Base-by-base conservation (phyloP, 2,113 vertebrate species). In the Rostratula benghalensis region DNA sequence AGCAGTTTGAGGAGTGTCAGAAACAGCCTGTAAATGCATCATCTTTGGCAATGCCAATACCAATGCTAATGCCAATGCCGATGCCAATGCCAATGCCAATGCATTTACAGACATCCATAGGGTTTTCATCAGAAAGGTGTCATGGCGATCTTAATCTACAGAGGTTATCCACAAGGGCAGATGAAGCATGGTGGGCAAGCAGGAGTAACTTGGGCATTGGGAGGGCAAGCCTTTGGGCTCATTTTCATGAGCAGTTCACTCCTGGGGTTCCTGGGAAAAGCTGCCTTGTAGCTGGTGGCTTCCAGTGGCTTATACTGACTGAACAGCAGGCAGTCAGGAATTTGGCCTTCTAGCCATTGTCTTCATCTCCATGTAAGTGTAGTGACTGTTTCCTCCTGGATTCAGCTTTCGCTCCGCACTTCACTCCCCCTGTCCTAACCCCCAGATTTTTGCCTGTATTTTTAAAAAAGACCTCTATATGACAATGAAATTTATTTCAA, bases 51-150 rank as follows among this genome's bases (percentile, higher is more conserved):
- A 22, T 9, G 30, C 6, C 2, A 1, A 5, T 9, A 27, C 7
- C 2, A 1, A 6, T 0, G 0, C 9, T 11, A 39, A 39, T 39
- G 39, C 27, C 2, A 1, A 5, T 9, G 30, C 7, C 2, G n/a
- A 22, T 9, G 30, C 6, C 2, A 1, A 5, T 9, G 30, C 7
- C 2, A 1, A 6, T 0, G 0, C 9, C 39, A 39, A 39, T 39
- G 39, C 27, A 7, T 84, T 74, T 63, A 41, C 22, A 61, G 17
- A 3, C 12, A 46, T 22, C 1, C 2, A 11, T 30, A 82, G 20
- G 14, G 6, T 31, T 70, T 89, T 70, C 43, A 28, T 68, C 3
- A 4, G 46, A 59, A 63, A 64, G 8, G 5, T 43, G 6, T 12
- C 0, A 1, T 13, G 5, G 12, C 12, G 11, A 13, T n/a, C 35